phyloP scores from a whole-genome alignment of 2,113 vertebrate genomes.

The Centropristis striata region DNA sequence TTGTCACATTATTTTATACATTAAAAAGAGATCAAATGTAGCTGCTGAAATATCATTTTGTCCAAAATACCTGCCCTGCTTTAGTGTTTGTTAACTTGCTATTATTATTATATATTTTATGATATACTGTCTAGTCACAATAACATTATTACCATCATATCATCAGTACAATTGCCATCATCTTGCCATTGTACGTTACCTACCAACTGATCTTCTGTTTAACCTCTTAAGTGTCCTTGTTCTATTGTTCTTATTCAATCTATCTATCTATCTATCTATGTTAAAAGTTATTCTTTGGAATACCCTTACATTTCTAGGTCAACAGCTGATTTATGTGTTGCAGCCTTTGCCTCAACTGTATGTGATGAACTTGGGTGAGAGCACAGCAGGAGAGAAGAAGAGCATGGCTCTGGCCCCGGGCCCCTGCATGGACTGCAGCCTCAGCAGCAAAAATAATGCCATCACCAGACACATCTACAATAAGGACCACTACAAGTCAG shows the following conservation, averaged over 20 bases:
- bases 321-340: slow-evolving; percentile 9
- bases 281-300: background rate
- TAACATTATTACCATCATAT: no score
- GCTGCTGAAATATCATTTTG: background rate
- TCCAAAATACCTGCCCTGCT: background rate
- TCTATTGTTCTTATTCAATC: no score
- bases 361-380: background rate
- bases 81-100: no score
- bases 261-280: no score
- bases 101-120: no score
- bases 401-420: slow-evolving; percentile 55
- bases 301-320: background rate
- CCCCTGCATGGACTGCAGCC: slow-evolving; percentile 34
- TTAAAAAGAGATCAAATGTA: no score
- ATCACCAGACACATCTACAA: slow-evolving; percentile 32
- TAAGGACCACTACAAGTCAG: slow-evolving; percentile 58
- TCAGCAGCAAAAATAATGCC: slow-evolving; percentile 32
- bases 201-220: no score
- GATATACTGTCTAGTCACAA: no score
- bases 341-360: slow-evolving; percentile 71
- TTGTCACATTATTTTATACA: no score
- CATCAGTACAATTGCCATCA: no score
- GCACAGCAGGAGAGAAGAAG: slow-evolving; percentile 15
- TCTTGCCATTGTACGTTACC: no score
- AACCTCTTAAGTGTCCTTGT: no score